Evolutionary conservation across 2,888 invertebrate genomes (phyloP).

Genomic region (Adelognathus sp.): DNA sequence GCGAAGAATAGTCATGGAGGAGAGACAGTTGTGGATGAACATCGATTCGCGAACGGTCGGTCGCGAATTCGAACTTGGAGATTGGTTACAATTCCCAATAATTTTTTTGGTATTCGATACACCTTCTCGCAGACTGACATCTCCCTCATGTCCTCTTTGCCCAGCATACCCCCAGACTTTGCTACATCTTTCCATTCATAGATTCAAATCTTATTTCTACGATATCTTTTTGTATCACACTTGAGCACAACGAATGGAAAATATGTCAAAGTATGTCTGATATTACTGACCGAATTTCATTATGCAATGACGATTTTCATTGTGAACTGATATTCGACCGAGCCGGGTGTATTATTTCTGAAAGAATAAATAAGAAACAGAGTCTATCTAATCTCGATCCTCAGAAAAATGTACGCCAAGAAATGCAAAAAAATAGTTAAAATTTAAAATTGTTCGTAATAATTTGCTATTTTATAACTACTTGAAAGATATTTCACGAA

Average conservation of each 20-base stretch:
- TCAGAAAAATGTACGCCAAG: too few relatives aligned
- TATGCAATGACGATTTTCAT: background rate
- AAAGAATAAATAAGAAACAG: background rate
- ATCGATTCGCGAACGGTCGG: constrained; percentile 67
- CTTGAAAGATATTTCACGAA: too few relatives aligned
- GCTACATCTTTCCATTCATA: constrained; percentile 1
- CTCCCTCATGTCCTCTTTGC: constrained; percentile 23
- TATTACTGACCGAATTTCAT: background rate
- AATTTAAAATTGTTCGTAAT: background rate
- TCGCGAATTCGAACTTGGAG: constrained; percentile 65
- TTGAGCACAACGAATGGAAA: background rate
- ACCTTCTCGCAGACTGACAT: constrained; percentile 25
- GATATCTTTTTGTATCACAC: background rate
- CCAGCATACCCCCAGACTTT: background rate
- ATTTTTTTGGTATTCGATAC: constrained; percentile 76
- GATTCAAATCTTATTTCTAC: constrained; percentile 23
- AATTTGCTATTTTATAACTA: background rate
- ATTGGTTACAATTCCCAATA: constrained; percentile 72
- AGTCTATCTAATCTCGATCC: background rate
- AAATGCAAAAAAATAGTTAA: background rate
- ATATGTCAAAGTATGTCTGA: background rate
- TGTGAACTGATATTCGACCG: background rate
- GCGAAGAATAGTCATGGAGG: background rate
- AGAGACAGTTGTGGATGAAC: background rate
- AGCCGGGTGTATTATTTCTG: too few relatives aligned